These are phyloP conservation scores for Nomada lathburiana DNA, from an alignment of 2,888 invertebrate species.

Conservation along the genomic window DNA sequence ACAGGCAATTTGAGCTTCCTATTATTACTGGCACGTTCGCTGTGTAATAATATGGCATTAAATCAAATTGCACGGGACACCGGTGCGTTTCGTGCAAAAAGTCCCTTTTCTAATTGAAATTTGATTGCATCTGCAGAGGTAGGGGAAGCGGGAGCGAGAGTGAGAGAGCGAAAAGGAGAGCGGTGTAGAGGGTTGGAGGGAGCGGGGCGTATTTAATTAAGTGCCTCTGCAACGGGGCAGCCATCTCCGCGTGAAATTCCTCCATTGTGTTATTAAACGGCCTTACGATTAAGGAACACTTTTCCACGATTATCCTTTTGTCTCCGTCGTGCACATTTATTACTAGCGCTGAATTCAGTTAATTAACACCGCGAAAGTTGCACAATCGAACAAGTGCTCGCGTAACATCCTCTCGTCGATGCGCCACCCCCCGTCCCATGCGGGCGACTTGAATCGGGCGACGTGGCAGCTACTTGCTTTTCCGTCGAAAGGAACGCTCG, in stretches of 20 bases:
- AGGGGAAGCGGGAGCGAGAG: constrained; percentile 4
- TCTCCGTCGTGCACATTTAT: constrained; percentile 23
- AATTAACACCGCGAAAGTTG: constrained; percentile 15
- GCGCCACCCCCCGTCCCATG: too few species aligned
- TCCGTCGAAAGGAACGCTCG: background rate
- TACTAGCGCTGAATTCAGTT: constrained; percentile 24
- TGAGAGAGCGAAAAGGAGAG: background rate
- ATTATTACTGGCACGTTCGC: constrained; percentile 60
- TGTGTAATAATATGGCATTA: constrained; percentile 59
- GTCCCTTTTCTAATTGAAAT: constrained; percentile 62
- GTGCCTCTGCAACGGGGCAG: constrained; percentile 50
- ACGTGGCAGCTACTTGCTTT: too few species aligned
- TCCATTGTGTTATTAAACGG: constrained; percentile 59
- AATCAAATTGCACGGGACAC: constrained; percentile 58
- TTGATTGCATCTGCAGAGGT: constrained; percentile 53
- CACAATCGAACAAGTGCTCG: constrained; percentile 12
- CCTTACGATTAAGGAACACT: constrained; percentile 59
- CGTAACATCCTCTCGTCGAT: background rate
- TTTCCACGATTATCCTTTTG: constrained; percentile 56
- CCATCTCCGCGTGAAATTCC: constrained; percentile 56
- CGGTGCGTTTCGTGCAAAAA: constrained; percentile 55
- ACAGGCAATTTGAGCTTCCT: constrained; percentile 60
- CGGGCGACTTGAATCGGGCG: too few species aligned
- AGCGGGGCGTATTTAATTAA: constrained; percentile 51
- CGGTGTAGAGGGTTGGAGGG: background rate